Percentiles rank a stretch among this genome's conserved stretches.
Conservation (phyloP, 2,113 vertebrate species). For the Cyprinodon variegatus region DNA sequence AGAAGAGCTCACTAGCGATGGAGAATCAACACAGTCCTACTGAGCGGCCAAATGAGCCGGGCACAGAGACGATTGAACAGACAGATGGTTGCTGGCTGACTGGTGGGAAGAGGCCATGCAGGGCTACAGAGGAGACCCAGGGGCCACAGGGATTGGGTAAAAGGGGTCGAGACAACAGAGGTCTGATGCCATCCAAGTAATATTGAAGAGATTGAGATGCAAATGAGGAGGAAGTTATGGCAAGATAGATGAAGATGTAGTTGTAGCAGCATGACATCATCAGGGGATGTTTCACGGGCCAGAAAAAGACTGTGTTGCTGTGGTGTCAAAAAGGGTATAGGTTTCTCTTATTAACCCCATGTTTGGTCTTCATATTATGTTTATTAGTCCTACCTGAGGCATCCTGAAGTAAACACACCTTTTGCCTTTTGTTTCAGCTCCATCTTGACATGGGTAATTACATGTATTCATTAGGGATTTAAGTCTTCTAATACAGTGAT, state of each 20-base stretch:
- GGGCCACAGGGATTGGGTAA: slow-evolving; percentile 52
- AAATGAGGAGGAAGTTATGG: slow-evolving; percentile 45
- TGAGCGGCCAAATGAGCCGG: slow-evolving; percentile 77
- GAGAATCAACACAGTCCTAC: slow-evolving; percentile 74
- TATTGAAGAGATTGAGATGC: slow-evolving; percentile 34
- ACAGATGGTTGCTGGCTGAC: slow-evolving; percentile 77
- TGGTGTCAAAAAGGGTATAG: slow-evolving; percentile 21
- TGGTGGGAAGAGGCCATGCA: slow-evolving; percentile 65
- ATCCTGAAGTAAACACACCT: slow-evolving; percentile 35
- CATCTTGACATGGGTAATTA: slow-evolving; percentile 58
- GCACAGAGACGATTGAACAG: slow-evolving; percentile 65
- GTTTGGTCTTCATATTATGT: slow-evolving; percentile 60
- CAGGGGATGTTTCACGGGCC: slow-evolving; percentile 42
- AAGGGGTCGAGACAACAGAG: slow-evolving; percentile 36
- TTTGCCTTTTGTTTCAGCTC: slow-evolving; percentile 39
- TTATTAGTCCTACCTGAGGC: slow-evolving; percentile 62
- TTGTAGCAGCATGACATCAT: slow-evolving; percentile 41
- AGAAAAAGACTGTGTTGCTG: slow-evolving; percentile 22
- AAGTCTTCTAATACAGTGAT: slow-evolving; percentile 11
- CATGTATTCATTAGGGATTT: slow-evolving; percentile 52
- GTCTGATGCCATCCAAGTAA: slow-evolving; percentile 47
- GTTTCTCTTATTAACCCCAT: slow-evolving; percentile 70
- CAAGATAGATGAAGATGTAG: slow-evolving; percentile 19
- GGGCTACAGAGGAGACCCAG: slow-evolving; percentile 55
- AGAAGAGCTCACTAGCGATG: slow-evolving; percentile 63